phyloP scores from a whole-genome alignment of 2,888 invertebrate genomes.

The Cataglyphis altisquamis region DNA sequence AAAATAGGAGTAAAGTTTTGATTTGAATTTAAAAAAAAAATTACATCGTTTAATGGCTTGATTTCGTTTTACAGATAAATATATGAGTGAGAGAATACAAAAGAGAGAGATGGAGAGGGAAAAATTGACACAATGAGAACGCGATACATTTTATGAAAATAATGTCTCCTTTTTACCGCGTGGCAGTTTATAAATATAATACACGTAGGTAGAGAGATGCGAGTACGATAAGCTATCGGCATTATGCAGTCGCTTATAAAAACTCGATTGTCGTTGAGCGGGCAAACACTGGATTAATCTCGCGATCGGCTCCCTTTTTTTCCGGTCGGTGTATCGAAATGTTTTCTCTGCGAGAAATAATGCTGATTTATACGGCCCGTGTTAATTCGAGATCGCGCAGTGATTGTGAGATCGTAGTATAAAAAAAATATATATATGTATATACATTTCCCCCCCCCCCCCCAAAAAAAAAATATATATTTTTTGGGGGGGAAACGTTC shows the following conservation, averaged over 20 bases:
- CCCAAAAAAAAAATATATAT: conserved; percentile 44
- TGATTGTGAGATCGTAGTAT: conserved; percentile 67
- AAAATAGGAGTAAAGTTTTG: not conserved
- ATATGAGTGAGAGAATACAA: not conserved
- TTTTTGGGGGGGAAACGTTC: conserved; percentile 64
- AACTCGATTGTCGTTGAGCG: conserved; percentile 73
- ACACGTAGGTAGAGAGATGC: conserved; percentile 57
- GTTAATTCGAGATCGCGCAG: conserved; percentile 72
- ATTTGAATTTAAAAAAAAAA: not conserved
- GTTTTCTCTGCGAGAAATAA: conserved; percentile 61
- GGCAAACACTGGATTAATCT: conserved; percentile 70
- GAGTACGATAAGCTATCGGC: conserved; percentile 72
- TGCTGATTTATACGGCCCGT: conserved; percentile 72
- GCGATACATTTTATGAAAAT: conserved; percentile 29
- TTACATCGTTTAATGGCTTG: not conserved
- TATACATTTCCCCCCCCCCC: too few relatives aligned
- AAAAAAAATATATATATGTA: conserved; percentile 66
- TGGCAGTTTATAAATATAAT: conserved; percentile 40
- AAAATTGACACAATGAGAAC: conserved; percentile 1
- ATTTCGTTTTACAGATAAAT: not conserved
- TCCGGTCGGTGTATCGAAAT: conserved; percentile 39
- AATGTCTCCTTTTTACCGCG: conserved; percentile 41
- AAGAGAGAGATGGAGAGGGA: not conserved
- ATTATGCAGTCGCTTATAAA: conserved; percentile 76
- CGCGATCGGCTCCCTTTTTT: conserved; percentile 59